Base-by-base conservation (phyloP, 2,113 vertebrate species). In the Monopterus albus region DNA sequence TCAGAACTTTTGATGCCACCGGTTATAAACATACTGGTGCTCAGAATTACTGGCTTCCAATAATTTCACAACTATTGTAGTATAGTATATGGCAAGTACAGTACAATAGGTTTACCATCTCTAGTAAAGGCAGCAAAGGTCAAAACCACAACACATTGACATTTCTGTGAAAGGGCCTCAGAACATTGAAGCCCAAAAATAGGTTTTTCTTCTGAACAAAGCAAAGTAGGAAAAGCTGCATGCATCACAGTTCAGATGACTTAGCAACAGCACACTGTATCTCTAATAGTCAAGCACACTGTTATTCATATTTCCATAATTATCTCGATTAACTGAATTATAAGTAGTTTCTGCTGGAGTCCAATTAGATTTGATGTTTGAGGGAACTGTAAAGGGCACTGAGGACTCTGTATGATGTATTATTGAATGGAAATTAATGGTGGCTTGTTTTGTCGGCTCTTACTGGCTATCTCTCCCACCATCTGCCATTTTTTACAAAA, bases 401-500 rank as follows among this genome's bases (percentile, higher is more conserved):
- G 43, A 82, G 57, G 71, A 83, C 71, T 80, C 79, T 75, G 21
- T 80, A 57, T 62, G 72, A 82, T 76, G 62, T 75, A 71, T 80
- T 79, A 39, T 72, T 81, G 65, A 90, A 86, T 72, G 47, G 67
- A 82, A 86, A 84, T 87, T 66, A 82, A 85, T 72, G 62, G 66
- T 57, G 81, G 78, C 71, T 78, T 87, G 74, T 83, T 86, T 79
- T 80, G 79, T 83, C 75, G 79, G 61, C 68, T 81, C 61, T 67
- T 86, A 85, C 55, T 79, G 72, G 73, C 69, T 33, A 62, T 75
- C 78, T 70, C 62, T 46, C 6, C 23, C 53, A 70, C 84, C 85
- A 89, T 91, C 87, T 92, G 88, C 57, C 83, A 73, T 81, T 63
- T 82, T 85, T 78, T 74, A 58, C 52, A 57, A 31, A 75, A 73